Base-by-base conservation (phyloP, 2,113 vertebrate species). In the Cacatua alba region DNA sequence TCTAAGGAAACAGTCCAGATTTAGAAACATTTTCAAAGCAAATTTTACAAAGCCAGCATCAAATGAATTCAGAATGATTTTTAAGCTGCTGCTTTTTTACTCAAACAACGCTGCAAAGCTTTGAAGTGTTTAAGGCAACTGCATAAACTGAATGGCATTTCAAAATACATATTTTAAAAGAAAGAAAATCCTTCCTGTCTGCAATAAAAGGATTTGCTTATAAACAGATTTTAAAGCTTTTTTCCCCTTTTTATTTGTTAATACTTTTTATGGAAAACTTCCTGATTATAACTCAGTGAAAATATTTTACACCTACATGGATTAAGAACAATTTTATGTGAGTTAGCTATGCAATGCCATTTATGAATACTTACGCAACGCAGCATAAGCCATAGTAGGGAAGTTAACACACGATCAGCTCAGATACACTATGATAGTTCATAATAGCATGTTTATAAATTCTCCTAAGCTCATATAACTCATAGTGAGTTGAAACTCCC, bases 1-100 rank as follows among this genome's bases (percentile, higher is more conserved):
- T 99, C 99, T 99, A 97, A 95, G 43, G 79, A 96, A 96, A 95
- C 48, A 98, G 80, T 49, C 12, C 69, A 97, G n/a, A 97, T 88
- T 94, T 94, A 90, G 85, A 94, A 97, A 90, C 20, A 49, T 49
- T 97, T 92, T 80, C 65, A 95, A 94, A 96, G 95, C 39, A 77
- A 93, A 67, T 95, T 91, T 72, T 95, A 95, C n/a, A 92, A 97
- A 97, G 72, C 29, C 93, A 67, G 33, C 26, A 96, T 78, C 70
- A 96, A 86, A 87, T 28, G 78, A 95, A 71, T 88, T 95, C 49
- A 94, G 28, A 82, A 81, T 95, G 86, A 37, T 51, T 88, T 91
- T 85, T 86, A 86, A 96, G 63, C 43, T 72, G 90, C 44, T 91
- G 75, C 48, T 93, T 97, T 82, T 92, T 82, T 64, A 28, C 78